Evolutionary conservation across 2,888 invertebrate species (phyloP), one percentile per base, ranked within the genome.

Genomic region (Drosophila kanekoi): DNA sequence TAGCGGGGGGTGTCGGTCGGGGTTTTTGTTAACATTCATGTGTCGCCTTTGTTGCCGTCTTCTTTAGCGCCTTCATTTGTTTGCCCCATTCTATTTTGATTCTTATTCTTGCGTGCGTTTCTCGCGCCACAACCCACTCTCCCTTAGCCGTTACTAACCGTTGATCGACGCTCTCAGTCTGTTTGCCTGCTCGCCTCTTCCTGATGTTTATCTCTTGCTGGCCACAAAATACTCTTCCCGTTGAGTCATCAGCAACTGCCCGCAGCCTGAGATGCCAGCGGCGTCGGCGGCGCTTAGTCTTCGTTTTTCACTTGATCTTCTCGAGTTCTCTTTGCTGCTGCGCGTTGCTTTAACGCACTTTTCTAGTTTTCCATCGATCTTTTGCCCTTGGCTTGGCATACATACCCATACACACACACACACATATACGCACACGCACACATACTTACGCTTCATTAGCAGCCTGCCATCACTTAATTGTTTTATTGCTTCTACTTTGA

Each of bases 191-290:
- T 48, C 20, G 13, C 20, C 28, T 63, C 71, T 73, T 54, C 60
- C 32, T 51, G 61, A 58, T 58, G 37, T 76, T 70, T 69, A 62
- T 72, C 58, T 13, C 35, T n/a, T 38, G 65, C 28, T 40, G 47
- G 68, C 32, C 33, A 62, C 32, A 57, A 16, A 18, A 16, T 18
- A 57, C 60, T 38, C 72, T 65, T 52, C 44, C 45, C 67, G 66
- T 61, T 82, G 81, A 82, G 76, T 82, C 81, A 82, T 79, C 86
- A 58, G 20, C 54, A 70, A 58, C 65, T 61, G 72, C 72, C 81
- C 72, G 61, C 78, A 76, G 76, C 79, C 64, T 20, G 41, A 56
- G 54, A 62, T 54, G 68, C 75, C 75, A 52, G 28, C 53, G 72
- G 72, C 56, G 44, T 44, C 72, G 44, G 16, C 58, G 49, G 64